phyloP scores from a whole-genome alignment of 2,113 vertebrate genomes.

The Psammodynastes pulverulentus region DNA sequence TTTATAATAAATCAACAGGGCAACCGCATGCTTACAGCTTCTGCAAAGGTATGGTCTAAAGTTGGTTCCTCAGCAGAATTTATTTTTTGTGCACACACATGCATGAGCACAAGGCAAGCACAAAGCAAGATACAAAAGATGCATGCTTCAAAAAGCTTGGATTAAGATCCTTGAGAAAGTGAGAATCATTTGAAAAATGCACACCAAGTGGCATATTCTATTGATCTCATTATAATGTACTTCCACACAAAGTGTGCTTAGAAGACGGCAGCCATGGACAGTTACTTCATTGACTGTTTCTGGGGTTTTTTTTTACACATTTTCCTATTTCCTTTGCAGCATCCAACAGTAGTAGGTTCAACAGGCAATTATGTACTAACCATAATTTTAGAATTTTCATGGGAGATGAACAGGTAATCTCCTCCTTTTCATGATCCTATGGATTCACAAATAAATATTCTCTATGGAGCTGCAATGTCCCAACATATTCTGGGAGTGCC shows the following conservation, averaged over 20 bases:
- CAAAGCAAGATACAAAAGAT: background rate
- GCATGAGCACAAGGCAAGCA: background rate
- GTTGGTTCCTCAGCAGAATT: background rate
- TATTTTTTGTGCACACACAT: background rate
- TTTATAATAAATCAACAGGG: background rate
- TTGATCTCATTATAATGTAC: slow-evolving; percentile 6
- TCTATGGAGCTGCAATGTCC: background rate
- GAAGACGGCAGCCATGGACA: slow-evolving; percentile 2
- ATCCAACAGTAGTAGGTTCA: background rate
- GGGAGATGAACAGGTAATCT: background rate
- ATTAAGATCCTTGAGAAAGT: background rate
- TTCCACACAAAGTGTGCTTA: slow-evolving; percentile 7
- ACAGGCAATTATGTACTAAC: background rate
- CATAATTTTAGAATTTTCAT: background rate
- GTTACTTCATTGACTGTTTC: slow-evolving; percentile 11
- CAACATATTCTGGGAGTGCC: background rate
- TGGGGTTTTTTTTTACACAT: slow-evolving; percentile 1
- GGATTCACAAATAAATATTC: background rate
- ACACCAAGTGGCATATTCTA: background rate
- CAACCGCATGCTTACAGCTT: background rate
- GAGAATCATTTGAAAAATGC: background rate
- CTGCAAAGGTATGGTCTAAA: background rate
- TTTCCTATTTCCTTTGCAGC: background rate
- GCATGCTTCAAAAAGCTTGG: background rate
- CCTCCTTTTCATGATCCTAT: background rate